Conservation (phyloP, 2,797 vertebrate genomes). For the Sebastes iracundus region DNA sequence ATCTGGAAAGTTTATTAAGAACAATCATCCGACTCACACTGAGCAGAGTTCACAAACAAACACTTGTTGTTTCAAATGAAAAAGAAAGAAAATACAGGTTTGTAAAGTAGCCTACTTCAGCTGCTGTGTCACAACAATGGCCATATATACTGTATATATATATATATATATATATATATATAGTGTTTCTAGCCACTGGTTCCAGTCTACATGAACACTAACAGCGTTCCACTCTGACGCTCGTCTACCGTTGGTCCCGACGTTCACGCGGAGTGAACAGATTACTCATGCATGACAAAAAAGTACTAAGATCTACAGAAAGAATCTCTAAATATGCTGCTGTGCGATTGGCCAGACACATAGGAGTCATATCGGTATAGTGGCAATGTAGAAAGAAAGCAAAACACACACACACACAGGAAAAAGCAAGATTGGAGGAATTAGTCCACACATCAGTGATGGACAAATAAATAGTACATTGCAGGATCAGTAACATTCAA, state of each 20-base stretch:
- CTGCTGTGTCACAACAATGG: conserved; percentile 46
- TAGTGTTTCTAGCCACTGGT: not conserved
- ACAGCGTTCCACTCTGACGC: conserved; percentile 17
- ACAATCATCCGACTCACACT: conserved; percentile 79
- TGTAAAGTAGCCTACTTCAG: conserved; percentile 42
- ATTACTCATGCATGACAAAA: conserved; percentile 44
- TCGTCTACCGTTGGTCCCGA: conserved; percentile 68
- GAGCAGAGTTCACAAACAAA: conserved; percentile 77
- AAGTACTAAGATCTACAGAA: conserved; percentile 28
- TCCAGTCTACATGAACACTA: conserved; percentile 32
- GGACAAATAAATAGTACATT: conserved; percentile 75
- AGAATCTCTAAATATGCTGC: conserved; percentile 31
- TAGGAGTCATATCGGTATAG: not conserved
- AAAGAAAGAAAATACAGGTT: conserved; percentile 45
- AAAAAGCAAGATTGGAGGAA: conserved; percentile 44
- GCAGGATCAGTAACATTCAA: conserved; percentile 75
- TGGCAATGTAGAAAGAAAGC: conserved; percentile 28
- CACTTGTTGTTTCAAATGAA: conserved; percentile 60
- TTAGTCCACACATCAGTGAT: conserved; percentile 51
- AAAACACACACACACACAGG: conserved; percentile 36
- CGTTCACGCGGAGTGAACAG: conserved; percentile 51
- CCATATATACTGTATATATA: conserved; percentile 5
- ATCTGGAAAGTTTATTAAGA: conserved; percentile 83
- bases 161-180: not conserved
- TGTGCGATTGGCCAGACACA: conserved; percentile 18